phyloP scores from a whole-genome alignment of 1,140 invertebrate genomes.

The Zaprionus inermis region DNA sequence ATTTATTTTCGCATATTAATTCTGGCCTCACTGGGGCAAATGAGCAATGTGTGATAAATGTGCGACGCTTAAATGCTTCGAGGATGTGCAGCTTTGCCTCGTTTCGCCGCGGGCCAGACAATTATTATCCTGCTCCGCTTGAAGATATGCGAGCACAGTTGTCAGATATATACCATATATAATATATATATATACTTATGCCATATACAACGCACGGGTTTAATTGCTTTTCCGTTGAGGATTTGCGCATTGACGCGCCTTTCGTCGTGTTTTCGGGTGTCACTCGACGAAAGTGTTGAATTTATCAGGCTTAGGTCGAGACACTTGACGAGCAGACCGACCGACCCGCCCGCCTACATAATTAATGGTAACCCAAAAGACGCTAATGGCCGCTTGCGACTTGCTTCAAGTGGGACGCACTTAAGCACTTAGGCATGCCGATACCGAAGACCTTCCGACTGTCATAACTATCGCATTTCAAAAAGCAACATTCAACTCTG shows the following conservation, averaged over 20 bases:
- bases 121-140: constrained; percentile 63
- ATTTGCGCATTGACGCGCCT: constrained; percentile 5
- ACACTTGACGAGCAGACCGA: background rate
- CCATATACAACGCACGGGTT: constrained; percentile 32
- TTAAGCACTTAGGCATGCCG: background rate
- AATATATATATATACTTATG: constrained; percentile 20
- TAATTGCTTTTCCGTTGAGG: constrained; percentile 61
- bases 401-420: background rate
- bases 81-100: constrained; percentile 28
- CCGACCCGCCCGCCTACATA: constrained; percentile 21
- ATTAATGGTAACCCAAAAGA: constrained; percentile 36
- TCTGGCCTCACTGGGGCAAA: constrained; percentile 64
- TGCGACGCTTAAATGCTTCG: constrained; percentile 68
- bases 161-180: constrained; percentile 13
- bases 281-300: constrained; percentile 50
- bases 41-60: constrained; percentile 82
- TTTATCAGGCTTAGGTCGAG: constrained; percentile 64
- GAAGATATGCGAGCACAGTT: constrained; percentile 5
- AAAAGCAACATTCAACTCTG: no score
- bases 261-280: constrained; percentile 11
- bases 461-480: constrained; percentile 1
- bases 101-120: constrained; percentile 39
- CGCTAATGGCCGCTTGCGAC: constrained; percentile 18
- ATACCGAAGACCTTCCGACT: background rate
- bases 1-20: constrained; percentile 83